Evolutionary conservation across 2,113 vertebrate species (phyloP), one percentile per base, ranked within the genome.

Genomic region (Protobothrops flavoviridis): DNA sequence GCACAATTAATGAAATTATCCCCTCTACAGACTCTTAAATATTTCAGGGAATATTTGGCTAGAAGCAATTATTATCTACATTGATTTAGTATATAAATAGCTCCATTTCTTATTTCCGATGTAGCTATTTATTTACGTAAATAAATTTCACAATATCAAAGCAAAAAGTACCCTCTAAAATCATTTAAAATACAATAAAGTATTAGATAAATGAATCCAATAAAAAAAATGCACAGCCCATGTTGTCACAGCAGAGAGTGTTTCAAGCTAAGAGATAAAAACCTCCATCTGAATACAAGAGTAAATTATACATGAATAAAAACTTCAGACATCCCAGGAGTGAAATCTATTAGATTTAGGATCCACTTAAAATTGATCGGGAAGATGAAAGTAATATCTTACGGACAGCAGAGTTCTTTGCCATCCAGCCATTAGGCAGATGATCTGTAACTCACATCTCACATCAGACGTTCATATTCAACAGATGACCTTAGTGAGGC

Each of bases 61-160:
- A 92, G 85, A 91, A 91, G 93, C 94, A 94, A 17, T 91, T 96
- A 95, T 95, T 94, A 93, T 85, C 95, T 94, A 87, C 90, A 95
- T 93, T 86, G 48, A 20, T 95, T 93, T 91, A 95, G 92, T 91
- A 95, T 95, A 96, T 94, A 94, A 95, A 96, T 96, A 95, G 95
- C 92, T 94, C 95, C 64, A 92, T 93, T 85, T 93, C 96, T 94
- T 94, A 85, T 0, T 33, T 93, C 74, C 74, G 93, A 94, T 95
- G 89, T 93, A 92, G 87, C 90, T 85, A 11, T n/a, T 69, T n/a
- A 69, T 90, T 90, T 50, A 69, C 10, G 52, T 50, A 48, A 89
- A 50, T 90, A 52, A 50, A 48, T 69, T n/a, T 88, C 23, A 57
- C 56, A 6, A 52, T 87, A 87, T 52, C 13, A 87, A 87, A 52